Evolutionary conservation across 1,140 invertebrate genomes (phyloP).

Genomic region (Orchesella cincta): DNA sequence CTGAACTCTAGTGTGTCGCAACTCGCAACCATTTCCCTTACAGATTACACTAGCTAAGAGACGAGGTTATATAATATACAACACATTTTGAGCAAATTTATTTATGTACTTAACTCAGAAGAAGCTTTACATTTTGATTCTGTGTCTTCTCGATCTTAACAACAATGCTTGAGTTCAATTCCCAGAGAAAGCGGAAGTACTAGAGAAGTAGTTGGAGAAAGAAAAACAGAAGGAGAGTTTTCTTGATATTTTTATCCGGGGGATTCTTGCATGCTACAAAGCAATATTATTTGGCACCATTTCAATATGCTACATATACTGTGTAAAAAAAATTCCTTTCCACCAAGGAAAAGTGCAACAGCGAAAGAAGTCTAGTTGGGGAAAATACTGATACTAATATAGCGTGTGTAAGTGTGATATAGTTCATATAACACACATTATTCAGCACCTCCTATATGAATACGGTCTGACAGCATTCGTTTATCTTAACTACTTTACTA

Average conservation of each 20-base stretch:
- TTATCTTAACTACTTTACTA: background rate
- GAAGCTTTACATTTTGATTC: background rate
- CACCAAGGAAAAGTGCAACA: background rate
- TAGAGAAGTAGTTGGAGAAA: background rate
- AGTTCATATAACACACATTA: background rate
- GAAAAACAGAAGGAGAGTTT: background rate
- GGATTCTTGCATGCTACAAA: background rate
- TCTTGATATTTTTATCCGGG: conserved; percentile 9
- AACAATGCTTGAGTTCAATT: background rate
- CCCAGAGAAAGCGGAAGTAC: background rate
- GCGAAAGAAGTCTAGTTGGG: background rate
- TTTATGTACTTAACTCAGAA: background rate
- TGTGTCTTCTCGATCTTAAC: background rate
- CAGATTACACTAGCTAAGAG: too few species aligned
- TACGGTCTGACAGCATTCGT: background rate
- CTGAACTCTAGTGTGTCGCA: background rate
- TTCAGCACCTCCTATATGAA: background rate
- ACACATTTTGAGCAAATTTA: background rate
- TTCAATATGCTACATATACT: background rate
- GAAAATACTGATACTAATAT: background rate
- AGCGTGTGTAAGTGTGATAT: background rate
- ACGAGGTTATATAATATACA: background rate
- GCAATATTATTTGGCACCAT: background rate
- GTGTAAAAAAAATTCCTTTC: background rate
- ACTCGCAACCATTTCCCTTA: too few species aligned